A percentile compares a stretch with the other conserved stretches of the same genome.
phyloP scores from a whole-genome alignment of 2,113 vertebrate genomes.

The Euleptes europaea region DNA sequence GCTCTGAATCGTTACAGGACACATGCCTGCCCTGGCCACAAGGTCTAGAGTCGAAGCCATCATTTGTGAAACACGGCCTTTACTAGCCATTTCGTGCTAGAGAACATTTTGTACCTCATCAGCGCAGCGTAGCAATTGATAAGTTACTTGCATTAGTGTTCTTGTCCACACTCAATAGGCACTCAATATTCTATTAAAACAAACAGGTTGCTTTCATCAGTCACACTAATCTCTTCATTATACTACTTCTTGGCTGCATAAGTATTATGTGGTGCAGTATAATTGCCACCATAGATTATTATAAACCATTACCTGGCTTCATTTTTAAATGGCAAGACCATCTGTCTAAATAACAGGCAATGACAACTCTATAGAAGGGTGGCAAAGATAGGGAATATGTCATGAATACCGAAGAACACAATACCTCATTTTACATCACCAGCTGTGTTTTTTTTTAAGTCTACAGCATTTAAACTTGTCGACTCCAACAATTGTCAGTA shows the following conservation, averaged over 20 bases:
- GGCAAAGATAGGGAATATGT: not conserved
- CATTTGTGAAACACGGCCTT: not conserved
- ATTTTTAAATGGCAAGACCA: conserved; percentile 1
- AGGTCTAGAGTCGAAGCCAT: not conserved
- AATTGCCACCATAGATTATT: conserved; percentile 6
- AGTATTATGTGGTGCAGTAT: not conserved
- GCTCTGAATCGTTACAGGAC: too few species aligned
- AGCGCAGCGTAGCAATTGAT: not conserved
- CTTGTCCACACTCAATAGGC: not conserved
- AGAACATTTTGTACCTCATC: not conserved
- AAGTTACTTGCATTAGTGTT: not conserved
- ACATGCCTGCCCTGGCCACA: too few species aligned
- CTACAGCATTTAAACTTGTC: not conserved
- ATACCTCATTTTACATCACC: not conserved
- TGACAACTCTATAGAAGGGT: conserved; percentile 5
- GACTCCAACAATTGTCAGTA: not conserved
- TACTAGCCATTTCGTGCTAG: not conserved
- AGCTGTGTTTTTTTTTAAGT: not conserved
- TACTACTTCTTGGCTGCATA: not conserved
- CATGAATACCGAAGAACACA: not conserved
- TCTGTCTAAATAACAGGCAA: conserved; percentile 9
- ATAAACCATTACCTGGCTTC: conserved; percentile 9
- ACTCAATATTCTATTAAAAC: conserved; percentile 8
- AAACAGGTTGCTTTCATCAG: conserved; percentile 7
- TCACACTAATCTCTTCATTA: conserved; percentile 1